Evolutionary conservation across 2,113 vertebrate species (phyloP), one percentile per base, ranked within the genome.

Genomic region (Corythoichthys haematopterus): DNA sequence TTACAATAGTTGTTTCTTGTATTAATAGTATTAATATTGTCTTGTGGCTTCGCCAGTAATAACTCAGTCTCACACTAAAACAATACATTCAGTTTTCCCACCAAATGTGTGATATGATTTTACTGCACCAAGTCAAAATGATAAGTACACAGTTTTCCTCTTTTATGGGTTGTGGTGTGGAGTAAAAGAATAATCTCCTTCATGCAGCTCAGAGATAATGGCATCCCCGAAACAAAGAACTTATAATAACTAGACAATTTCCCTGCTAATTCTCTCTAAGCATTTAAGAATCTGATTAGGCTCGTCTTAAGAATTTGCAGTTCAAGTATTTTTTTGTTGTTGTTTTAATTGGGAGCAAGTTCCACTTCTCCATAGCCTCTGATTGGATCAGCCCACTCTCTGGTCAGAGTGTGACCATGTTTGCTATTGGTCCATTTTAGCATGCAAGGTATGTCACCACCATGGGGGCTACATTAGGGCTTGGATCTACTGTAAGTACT

Each of bases 341-440:
- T 61, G 63, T 62, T 80, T 74, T 52, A 63, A 64, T 66, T 48
- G 37, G 64, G 68, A 66, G 20, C 4, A 51, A 69, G 56, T 69
- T 69, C 76, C 48, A 62, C 71, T 52, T 37, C 75, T 64, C 63
- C 57, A 28, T 47, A 16, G 61, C 33, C 16, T 74, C 74, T 80
- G 77, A 84, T 75, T 88, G 85, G 86, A 85, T 88, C 83, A 81
- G 81, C 61, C 87, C 84, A 87, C 76, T 61, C 38, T 72, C 60
- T 64, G 75, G 64, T 60, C 70, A 61, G 48, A 72, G 3, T n/a
- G 13, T 65, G 80, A 84, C 85, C 82, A 80, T 65, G 69, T 45
- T 11, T 55, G 53, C 73, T 47, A 86, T 89, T 89, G 88, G 87
- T 71, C 77, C 70, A 66, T 79, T 80, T 64, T 37, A 7, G 73